These are phyloP conservation scores for Scaptomyza cyrtandrae DNA, from an alignment of 2,888 invertebrate genomes.

Conservation along the genomic window DNA sequence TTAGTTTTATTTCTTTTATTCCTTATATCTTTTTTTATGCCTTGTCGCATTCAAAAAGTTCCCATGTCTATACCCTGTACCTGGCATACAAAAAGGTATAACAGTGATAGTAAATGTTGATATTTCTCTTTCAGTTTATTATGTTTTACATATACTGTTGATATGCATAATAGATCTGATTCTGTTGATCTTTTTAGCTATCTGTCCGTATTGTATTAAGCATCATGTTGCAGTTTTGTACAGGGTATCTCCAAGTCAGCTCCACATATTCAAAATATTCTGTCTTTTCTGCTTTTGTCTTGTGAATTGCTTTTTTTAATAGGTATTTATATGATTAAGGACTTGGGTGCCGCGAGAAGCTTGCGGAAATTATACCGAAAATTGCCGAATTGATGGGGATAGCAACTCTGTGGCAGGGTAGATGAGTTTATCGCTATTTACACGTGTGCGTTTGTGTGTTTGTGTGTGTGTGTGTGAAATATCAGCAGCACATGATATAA, in stretches of 20 bases:
- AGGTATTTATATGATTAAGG: slow-evolving; percentile 62
- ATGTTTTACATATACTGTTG: no score
- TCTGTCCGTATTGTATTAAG: background rate
- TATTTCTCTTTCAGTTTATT: background rate
- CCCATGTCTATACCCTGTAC: background rate
- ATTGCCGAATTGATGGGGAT: slow-evolving; percentile 31
- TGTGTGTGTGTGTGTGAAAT: slow-evolving; percentile 34
- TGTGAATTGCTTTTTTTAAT: slow-evolving; percentile 24
- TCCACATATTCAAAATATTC: background rate
- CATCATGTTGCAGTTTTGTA: background rate
- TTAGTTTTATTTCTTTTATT: slow-evolving; percentile 16
- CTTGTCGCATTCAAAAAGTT: slow-evolving; percentile 28
- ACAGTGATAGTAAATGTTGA: no score
- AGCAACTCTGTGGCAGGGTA: slow-evolving; percentile 4
- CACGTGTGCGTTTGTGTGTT: slow-evolving; percentile 40
- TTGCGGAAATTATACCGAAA: slow-evolving; percentile 49
- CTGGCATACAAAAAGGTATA: background rate
- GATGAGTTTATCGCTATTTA: slow-evolving; percentile 14
- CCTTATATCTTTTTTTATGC: background rate
- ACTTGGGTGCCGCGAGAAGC: slow-evolving; percentile 44
- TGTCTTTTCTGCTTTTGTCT: slow-evolving; percentile 13
- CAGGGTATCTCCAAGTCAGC: background rate
- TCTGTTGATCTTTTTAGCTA: no score
- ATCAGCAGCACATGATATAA: slow-evolving; percentile 23
- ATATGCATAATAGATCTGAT: background rate